Percentiles rank a stretch among this genome's conserved stretches.
Conservation (phyloP, 2,797 vertebrate species). For the Hydrophis major region DNA sequence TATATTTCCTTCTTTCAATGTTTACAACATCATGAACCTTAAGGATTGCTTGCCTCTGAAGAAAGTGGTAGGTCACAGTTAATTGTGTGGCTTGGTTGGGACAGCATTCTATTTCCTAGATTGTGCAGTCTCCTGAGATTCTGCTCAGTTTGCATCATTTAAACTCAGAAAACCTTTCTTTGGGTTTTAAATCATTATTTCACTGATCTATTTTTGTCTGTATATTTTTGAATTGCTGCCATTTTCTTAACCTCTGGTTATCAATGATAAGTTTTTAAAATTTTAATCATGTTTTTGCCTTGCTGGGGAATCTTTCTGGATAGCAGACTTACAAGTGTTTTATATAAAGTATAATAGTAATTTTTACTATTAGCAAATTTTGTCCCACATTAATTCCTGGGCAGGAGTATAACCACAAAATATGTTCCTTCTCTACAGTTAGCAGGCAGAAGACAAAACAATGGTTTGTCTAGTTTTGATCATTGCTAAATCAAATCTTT, state of each 20-base stretch:
- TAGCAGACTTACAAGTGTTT: not conserved
- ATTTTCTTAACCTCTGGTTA: not conserved
- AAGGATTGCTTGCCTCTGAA: not conserved
- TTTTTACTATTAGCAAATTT: not conserved
- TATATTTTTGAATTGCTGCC: not conserved
- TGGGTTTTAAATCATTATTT: not conserved
- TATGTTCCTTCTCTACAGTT: not conserved
- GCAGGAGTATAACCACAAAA: not conserved
- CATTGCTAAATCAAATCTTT: not conserved
- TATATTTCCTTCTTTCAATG: not conserved
- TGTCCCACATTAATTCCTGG: not conserved
- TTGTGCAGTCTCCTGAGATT: not conserved
- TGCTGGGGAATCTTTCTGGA: not conserved
- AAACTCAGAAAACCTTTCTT: not conserved
- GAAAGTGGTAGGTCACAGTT: not conserved
- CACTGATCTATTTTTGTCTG: not conserved
- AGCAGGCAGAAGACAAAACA: not conserved
- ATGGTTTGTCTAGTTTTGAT: not conserved
- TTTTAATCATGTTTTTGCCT: not conserved
- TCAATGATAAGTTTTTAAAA: not conserved
- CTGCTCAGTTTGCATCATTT: not conserved
- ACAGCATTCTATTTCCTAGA: not conserved
- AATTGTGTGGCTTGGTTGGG: not conserved
- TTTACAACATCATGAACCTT: not conserved
- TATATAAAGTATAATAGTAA: not conserved